These are phyloP conservation scores for Drosophila santomea DNA, from an alignment of 1,140 invertebrate genomes.

Conservation along the genomic window DNA sequence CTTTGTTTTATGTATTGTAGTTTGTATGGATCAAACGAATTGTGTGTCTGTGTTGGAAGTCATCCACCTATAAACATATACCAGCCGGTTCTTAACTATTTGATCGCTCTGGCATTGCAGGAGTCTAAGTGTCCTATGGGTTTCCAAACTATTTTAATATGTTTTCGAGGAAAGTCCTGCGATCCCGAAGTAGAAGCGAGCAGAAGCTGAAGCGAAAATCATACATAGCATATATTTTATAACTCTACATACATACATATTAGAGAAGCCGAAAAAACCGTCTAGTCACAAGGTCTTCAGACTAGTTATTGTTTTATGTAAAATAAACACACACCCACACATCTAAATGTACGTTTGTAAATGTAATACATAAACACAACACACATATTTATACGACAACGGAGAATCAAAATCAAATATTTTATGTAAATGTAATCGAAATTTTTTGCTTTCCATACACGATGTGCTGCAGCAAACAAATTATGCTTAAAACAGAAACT, in stretches of 20 bases:
- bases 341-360: slow-evolving; percentile 55
- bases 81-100: slow-evolving; percentile 25
- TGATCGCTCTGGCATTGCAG: slow-evolving; percentile 8
- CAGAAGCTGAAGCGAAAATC: slow-evolving; percentile 16
- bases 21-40: slow-evolving; percentile 58
- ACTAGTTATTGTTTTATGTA: slow-evolving; percentile 83
- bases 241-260: slow-evolving; percentile 51
- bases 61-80: slow-evolving; percentile 15
- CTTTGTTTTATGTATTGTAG: slow-evolving; percentile 74
- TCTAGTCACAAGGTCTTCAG: slow-evolving; percentile 83
- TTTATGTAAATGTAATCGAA: slow-evolving; percentile 48
- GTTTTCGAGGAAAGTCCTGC: slow-evolving; percentile 7
- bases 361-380: slow-evolving; percentile 44
- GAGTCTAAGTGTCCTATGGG: slow-evolving; percentile 8
- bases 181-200: slow-evolving; percentile 17
- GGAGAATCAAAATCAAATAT: slow-evolving; percentile 48
- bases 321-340: slow-evolving; percentile 52
- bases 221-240: slow-evolving; percentile 43
- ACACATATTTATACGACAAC: slow-evolving; percentile 48
- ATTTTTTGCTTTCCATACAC: slow-evolving; percentile 49
- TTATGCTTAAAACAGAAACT: slow-evolving; percentile 57
- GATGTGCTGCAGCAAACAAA: slow-evolving; percentile 38
- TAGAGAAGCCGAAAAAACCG: slow-evolving; percentile 69
- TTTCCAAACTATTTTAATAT: slow-evolving; percentile 3
- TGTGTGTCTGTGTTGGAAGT: slow-evolving; percentile 62